These are phyloP conservation scores for Notothenia rossii DNA, from an alignment of 2,113 vertebrate species.

Conservation along the genomic window DNA sequence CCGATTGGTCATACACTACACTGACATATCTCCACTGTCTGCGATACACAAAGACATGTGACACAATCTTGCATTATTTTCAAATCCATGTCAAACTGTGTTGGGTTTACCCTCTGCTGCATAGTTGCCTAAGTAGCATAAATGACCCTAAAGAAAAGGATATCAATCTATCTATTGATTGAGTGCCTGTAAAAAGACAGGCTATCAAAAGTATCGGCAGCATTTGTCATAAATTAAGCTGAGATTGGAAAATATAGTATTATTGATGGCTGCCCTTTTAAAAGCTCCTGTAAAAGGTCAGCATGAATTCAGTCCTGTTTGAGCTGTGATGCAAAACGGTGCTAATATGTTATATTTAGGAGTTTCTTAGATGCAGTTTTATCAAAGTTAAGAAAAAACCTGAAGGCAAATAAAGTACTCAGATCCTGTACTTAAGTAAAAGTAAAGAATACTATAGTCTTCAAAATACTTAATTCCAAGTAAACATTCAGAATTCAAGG, in stretches of 20 bases:
- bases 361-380: neutral
- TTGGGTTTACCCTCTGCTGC: neutral
- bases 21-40: slow-evolving; percentile 50
- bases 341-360: neutral
- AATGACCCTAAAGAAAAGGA: slow-evolving; percentile 11
- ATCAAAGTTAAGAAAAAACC: neutral
- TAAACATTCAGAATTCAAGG: too few relatives aligned
- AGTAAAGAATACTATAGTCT: too few relatives aligned
- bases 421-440: too few relatives aligned
- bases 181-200: slow-evolving; percentile 42
- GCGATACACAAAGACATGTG: slow-evolving; percentile 32
- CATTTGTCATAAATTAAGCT: slow-evolving; percentile 60
- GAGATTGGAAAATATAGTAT: slow-evolving; percentile 46
- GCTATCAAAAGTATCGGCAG: slow-evolving; percentile 57
- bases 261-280: slow-evolving; percentile 65
- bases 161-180: slow-evolving; percentile 62
- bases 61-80: slow-evolving; percentile 39
- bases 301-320: slow-evolving; percentile 34
- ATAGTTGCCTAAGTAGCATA: slow-evolving; percentile 17
- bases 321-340: slow-evolving; percentile 13
- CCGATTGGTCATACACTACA: slow-evolving; percentile 31
- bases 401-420: neutral
- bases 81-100: neutral
- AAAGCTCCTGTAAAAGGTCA: slow-evolving; percentile 65
- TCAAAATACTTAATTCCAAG: too few relatives aligned